Conservation (phyloP, 2,888 invertebrate species). For the Nomada fucata region DNA sequence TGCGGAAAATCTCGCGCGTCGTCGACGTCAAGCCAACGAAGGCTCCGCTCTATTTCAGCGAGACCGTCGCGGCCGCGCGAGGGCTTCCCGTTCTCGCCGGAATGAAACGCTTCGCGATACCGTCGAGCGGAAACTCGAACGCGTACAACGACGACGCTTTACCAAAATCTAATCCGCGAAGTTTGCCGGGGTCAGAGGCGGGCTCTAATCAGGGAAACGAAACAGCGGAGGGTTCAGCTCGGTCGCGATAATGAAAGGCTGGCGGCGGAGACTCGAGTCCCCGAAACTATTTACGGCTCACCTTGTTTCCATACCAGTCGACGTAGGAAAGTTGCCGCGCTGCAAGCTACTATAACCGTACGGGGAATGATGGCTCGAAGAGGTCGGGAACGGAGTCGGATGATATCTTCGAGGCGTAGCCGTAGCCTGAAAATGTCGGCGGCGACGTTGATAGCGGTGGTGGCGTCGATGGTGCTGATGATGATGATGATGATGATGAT, state of each 20-base stretch:
- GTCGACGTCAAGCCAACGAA: background rate
- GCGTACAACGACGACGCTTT: background rate
- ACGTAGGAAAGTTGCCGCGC: slow-evolving; percentile 64
- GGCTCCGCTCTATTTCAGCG: background rate
- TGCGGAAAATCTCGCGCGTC: background rate
- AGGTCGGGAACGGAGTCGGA: slow-evolving; percentile 51
- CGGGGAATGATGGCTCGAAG: slow-evolving; percentile 59
- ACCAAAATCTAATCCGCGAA: background rate
- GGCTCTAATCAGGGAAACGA: background rate
- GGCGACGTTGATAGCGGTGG: slow-evolving; percentile 60
- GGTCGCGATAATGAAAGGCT: too few species aligned
- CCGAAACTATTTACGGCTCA: slow-evolving; percentile 44
- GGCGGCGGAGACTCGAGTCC: background rate
- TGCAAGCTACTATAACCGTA: slow-evolving; percentile 61
- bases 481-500: slow-evolving; percentile 58
- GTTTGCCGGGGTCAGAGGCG: background rate
- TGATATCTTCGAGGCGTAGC: slow-evolving; percentile 46
- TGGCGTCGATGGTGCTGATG: slow-evolving; percentile 48
- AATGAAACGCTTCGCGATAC: background rate
- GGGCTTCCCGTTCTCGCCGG: background rate
- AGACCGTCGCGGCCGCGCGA: background rate
- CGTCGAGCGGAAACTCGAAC: too few species aligned
- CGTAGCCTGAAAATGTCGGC: slow-evolving; percentile 61
- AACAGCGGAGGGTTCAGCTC: background rate
- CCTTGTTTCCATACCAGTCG: slow-evolving; percentile 80